Evolutionary conservation across 1,140 invertebrate species (phyloP).

Genomic region (Capitella teleta): DNA sequence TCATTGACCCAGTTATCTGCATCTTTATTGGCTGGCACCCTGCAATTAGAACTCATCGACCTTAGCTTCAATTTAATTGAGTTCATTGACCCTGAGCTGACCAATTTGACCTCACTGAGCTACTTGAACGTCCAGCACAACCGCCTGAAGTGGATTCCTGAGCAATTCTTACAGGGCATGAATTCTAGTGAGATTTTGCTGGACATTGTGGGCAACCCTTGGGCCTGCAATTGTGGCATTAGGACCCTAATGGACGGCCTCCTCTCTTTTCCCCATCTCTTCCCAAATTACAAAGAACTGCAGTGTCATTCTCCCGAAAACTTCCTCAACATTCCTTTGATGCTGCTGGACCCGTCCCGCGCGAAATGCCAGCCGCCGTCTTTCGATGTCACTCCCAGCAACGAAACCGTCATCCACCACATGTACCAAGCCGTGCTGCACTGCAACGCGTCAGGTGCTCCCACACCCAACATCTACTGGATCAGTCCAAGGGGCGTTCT

Average conservation of each 20-base stretch:
- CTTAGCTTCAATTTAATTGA: not conserved
- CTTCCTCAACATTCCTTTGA: too few species aligned
- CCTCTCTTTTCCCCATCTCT: not conserved
- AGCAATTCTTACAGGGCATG: not conserved
- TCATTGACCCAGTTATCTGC: too few species aligned
- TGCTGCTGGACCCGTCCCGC: not conserved
- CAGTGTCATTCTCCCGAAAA: too few species aligned
- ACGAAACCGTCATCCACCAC: not conserved
- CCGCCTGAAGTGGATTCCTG: not conserved
- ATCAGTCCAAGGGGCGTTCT: not conserved
- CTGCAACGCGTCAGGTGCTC: constrained; percentile 1
- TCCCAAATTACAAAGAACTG: too few species aligned
- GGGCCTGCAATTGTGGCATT: constrained; percentile 6
- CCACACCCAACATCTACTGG: constrained; percentile 1
- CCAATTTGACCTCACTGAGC: not conserved
- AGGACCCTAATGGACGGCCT: not conserved
- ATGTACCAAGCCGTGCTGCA: not conserved
- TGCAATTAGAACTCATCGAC: too few species aligned
- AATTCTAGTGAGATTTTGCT: not conserved
- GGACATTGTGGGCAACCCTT: not conserved
- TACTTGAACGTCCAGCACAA: not conserved
- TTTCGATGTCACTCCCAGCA: not conserved
- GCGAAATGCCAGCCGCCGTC: not conserved
- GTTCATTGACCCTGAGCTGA: not conserved
- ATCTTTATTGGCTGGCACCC: too few species aligned